Percentiles rank a stretch among this genome's conserved stretches.
Evolutionary conservation across 2,888 invertebrate genomes (phyloP).

Genomic region (Rhamphomyia laevipes): DNA sequence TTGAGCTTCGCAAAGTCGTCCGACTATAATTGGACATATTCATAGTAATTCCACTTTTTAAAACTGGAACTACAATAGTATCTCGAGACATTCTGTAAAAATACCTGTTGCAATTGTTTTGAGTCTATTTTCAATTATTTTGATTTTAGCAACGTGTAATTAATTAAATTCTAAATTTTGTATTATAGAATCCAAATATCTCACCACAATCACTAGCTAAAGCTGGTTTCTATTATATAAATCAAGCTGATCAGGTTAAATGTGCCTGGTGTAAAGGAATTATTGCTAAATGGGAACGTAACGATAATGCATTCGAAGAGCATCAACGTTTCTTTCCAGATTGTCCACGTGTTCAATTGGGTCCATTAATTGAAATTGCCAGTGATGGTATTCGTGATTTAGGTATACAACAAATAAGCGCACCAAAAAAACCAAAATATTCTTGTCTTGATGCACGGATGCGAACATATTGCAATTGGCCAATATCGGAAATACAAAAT

Average conservation of each 20-base stretch:
- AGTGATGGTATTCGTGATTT: slow-evolving; percentile 43
- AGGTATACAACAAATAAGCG: slow-evolving; percentile 40
- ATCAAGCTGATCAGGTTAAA: slow-evolving; percentile 57
- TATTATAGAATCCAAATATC: slow-evolving; percentile 38
- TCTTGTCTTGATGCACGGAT: slow-evolving; percentile 58
- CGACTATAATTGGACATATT: too few species aligned
- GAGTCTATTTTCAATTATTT: too few species aligned
- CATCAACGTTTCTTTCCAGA: slow-evolving; percentile 69
- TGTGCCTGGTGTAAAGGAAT: slow-evolving; percentile 72
- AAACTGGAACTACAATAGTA: too few species aligned
- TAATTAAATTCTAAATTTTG: background rate
- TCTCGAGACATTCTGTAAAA: too few species aligned
- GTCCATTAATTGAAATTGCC: slow-evolving; percentile 36
- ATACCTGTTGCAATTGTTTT: too few species aligned
- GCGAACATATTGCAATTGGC: slow-evolving; percentile 66
- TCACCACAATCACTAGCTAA: slow-evolving; percentile 60
- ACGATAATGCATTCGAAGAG: slow-evolving; percentile 69
- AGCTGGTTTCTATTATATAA: slow-evolving; percentile 76
- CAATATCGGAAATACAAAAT: slow-evolving; percentile 57
- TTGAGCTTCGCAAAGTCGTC: too few species aligned
- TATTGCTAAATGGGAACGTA: slow-evolving; percentile 67
- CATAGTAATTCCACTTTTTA: too few species aligned
- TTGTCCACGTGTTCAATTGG: slow-evolving; percentile 46
- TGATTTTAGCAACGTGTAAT: background rate
- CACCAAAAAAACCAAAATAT: slow-evolving; percentile 53